These are phyloP conservation scores for Chaetoderma sp. DNA, from an alignment of 2,888 invertebrate genomes.

Conservation along the genomic window DNA sequence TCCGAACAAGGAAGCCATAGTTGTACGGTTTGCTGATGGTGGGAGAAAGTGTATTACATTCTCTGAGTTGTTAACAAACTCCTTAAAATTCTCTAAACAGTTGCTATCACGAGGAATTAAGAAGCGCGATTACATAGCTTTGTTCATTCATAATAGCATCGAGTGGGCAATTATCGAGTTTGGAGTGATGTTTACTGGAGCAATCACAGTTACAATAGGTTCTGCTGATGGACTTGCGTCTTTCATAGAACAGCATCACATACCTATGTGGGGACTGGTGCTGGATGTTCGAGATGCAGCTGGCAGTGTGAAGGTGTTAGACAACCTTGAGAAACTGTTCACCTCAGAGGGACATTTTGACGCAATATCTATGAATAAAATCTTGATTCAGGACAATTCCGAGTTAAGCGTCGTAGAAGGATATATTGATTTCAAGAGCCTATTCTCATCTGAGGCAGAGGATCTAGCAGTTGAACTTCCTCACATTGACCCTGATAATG, in stretches of 20 bases:
- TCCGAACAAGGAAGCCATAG: conserved; percentile 16
- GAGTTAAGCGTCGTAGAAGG: no score
- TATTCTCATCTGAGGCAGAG: no score
- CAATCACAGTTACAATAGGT: neutral
- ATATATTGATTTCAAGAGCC: no score
- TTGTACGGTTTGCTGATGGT: neutral
- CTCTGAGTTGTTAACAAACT: conserved; percentile 1
- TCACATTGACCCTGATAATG: conserved; percentile 1
- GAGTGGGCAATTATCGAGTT: conserved; percentile 3
- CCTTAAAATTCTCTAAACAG: conserved; percentile 9
- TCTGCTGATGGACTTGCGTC: neutral
- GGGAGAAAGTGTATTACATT: conserved; percentile 9
- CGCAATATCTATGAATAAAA: no score
- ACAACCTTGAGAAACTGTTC: no score
- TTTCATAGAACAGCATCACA: neutral
- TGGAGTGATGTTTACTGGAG: conserved; percentile 15
- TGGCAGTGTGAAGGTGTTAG: no score
- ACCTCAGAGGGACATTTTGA: no score
- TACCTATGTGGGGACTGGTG: no score
- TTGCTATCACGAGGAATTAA: conserved; percentile 5
- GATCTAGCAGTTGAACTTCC: no score
- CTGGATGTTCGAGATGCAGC: no score
- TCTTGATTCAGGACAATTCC: no score
- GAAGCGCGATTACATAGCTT: conserved; percentile 11
- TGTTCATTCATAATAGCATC: neutral